Evolutionary conservation across 2,113 vertebrate species (phyloP).

Genomic region (Meleagris gallopavo): DNA sequence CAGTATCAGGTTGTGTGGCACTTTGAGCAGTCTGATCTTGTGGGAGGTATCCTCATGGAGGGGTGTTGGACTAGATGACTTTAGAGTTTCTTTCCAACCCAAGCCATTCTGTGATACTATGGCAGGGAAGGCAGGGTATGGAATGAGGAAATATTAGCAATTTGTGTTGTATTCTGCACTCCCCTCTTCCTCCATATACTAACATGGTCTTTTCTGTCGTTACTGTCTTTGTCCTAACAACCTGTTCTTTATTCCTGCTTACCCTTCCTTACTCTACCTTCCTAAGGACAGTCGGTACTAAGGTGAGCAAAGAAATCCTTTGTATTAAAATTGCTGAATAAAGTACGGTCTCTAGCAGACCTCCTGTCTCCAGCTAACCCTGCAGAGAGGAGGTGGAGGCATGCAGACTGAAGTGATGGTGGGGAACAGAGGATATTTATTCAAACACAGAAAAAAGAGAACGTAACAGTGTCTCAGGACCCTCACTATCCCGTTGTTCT

Average conservation of each 20-base stretch:
- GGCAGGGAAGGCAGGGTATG: background rate
- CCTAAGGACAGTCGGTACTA: constrained; percentile 93
- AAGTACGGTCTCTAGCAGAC: background rate
- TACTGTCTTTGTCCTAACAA: constrained; percentile 78
- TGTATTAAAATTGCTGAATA: constrained; percentile 22
- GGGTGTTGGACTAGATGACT: background rate
- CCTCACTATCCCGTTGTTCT: background rate
- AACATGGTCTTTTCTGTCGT: constrained; percentile 29
- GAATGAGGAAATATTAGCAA: background rate
- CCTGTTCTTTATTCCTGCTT: constrained; percentile 81
- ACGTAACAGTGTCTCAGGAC: background rate
- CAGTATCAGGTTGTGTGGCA: background rate
- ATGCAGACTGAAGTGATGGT: fast-evolving
- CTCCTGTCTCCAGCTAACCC: background rate
- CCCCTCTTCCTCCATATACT: constrained; percentile 41
- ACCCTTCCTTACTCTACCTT: constrained; percentile 82
- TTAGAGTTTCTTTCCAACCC: background rate
- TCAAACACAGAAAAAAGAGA: background rate
- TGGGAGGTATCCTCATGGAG: background rate
- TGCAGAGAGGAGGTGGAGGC: fast-evolving
- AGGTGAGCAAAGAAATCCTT: constrained; percentile 88
- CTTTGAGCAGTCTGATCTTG: background rate
- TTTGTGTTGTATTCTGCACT: constrained; percentile 10
- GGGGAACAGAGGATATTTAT: background rate
- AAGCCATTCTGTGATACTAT: background rate